phyloP scores from a whole-genome alignment of 2,888 invertebrate species.

The Tolmerus cingulatus region DNA sequence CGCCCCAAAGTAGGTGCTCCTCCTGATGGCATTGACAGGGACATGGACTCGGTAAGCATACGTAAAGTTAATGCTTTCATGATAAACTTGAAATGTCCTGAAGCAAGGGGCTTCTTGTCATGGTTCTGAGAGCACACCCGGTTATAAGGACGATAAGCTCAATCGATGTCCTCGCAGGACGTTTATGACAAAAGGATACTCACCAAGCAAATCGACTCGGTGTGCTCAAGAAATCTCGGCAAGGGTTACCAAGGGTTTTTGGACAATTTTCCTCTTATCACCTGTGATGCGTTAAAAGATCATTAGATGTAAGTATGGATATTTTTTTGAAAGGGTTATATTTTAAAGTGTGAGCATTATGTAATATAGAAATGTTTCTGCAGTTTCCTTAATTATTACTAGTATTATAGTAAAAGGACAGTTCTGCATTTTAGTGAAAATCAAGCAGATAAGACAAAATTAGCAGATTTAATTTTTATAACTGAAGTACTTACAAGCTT shows the following conservation, averaged over 20 bases:
- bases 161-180: background rate
- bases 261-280: background rate
- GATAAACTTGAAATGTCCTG: background rate
- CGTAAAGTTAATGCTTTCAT: background rate
- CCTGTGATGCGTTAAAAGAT: background rate
- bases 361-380: background rate
- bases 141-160: background rate
- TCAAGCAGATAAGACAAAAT: too few relatives aligned
- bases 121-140: background rate
- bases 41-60: background rate
- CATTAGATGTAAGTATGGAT: background rate
- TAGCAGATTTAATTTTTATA: too few relatives aligned
- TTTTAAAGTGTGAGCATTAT: background rate
- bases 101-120: background rate
- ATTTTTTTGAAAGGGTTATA: background rate
- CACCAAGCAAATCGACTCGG: background rate
- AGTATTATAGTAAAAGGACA: too few relatives aligned
- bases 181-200: background rate
- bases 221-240: background rate
- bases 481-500: too few relatives aligned
- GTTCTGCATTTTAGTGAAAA: too few relatives aligned
- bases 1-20: background rate
- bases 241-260: background rate
- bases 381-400: background rate
- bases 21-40: background rate